Percentiles rank a stretch among this genome's conserved stretches.
phyloP scores from a whole-genome alignment of 2,888 invertebrate species.

The Meiosimyza platycephala region DNA sequence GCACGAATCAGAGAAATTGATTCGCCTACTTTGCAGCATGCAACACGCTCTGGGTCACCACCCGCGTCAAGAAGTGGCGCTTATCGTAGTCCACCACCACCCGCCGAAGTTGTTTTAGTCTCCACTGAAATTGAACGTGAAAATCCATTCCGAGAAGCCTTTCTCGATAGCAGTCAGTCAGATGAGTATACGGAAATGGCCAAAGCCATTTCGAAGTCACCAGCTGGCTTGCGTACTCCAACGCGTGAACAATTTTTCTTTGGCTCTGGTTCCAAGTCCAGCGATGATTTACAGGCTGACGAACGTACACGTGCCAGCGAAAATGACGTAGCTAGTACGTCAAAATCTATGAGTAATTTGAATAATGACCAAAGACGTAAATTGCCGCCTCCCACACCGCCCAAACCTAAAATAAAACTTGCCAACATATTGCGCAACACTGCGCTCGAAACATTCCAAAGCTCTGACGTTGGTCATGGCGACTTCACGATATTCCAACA shows the following conservation, averaged over 20 bases:
- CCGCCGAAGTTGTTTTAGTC: constrained; percentile 45
- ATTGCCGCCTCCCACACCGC: constrained; percentile 56
- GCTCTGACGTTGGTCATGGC: constrained; percentile 63
- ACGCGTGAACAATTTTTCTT: constrained; percentile 59
- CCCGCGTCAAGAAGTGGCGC: constrained; percentile 35
- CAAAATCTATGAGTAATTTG: constrained; percentile 58
- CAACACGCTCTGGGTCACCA: constrained; percentile 41
- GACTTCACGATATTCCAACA: constrained; percentile 66
- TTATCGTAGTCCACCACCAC: constrained; percentile 49
- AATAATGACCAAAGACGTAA: constrained; percentile 44
- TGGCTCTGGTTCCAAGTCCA: constrained; percentile 56
- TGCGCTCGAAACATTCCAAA: constrained; percentile 64
- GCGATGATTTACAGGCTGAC: constrained; percentile 57
- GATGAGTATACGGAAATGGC: constrained; percentile 65
- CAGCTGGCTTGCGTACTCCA: constrained; percentile 48
- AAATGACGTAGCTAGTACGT: constrained; percentile 51
- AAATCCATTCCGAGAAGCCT: constrained; percentile 65
- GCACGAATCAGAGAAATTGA: constrained; percentile 64
- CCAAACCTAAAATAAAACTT: constrained; percentile 63
- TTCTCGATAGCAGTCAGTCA: constrained; percentile 48
- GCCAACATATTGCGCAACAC: constrained; percentile 63
- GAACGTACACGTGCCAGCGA: constrained; percentile 45
- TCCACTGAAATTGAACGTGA: constrained; percentile 64
- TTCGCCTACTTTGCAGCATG: constrained; percentile 59
- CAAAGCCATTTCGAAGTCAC: constrained; percentile 59